Evolutionary conservation across 30 jellyfish, hydroid and myxozoan genomes (phyloP), one percentile per base, ranked within the genome.

Genomic region (Pelagia noctiluca): DNA sequence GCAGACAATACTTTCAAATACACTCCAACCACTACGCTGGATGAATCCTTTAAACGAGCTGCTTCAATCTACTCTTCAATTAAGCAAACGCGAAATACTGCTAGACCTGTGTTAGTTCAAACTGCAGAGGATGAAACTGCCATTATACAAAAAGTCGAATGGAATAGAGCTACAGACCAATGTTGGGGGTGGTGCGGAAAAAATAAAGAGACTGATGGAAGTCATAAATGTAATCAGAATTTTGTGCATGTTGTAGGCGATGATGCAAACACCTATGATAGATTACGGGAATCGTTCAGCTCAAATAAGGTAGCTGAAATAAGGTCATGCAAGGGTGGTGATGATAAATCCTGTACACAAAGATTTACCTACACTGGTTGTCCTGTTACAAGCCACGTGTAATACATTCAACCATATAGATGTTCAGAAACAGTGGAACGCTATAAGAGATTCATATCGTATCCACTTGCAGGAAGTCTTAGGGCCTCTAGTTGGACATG

Each of bases 161-260:
- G 10, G 49, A 35, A 32, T 24, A 24, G 10, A 4, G 16, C 32
- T 5, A 25, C 78, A 23, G 86, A 74, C 30, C 50, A 74, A 49
- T 78, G 72, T 19, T 74, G 86, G 86, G 78, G 86, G 28, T 74
- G 86, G 78, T 74, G 86, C 48, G 53, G 86, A 29, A 74, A 13
- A 33, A 29, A 21, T 16, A 78, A 32, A 5, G 28, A 74, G n/a
- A n/a, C n/a, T n/a, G 82, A 52, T 3, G 86, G 49, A 4, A 28
- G 49, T 4, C 86, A 74, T 31, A 23, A 74, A 74, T 74, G 86
- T 74, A 46, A 24, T 26, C 50, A 46, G 3, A 22, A 24, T 3
- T 48, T 50, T 74, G 86, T 31, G 1, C 86, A 11, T 48, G 52
- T 16, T 1, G 35, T 74, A 22, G 86, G 86, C 8, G 50, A 74